These are phyloP conservation scores for Megaptera novaeangliae DNA, from an alignment of 2,113 vertebrate genomes.

Conservation along the genomic window DNA sequence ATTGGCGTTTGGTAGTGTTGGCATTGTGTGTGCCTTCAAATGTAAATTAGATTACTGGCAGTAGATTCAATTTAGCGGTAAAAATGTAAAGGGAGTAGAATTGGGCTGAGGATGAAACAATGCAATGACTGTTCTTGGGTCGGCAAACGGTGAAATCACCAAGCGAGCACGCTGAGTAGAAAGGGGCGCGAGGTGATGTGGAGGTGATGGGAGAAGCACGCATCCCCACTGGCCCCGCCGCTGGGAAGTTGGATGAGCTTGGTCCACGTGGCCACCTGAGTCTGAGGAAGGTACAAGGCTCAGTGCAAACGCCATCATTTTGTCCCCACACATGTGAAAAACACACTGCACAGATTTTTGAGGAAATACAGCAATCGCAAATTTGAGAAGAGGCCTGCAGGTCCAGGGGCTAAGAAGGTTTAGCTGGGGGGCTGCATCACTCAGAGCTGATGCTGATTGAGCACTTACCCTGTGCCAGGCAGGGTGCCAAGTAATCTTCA, in stretches of 20 bases:
- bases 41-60: slow-evolving; percentile 84
- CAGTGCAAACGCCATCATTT: neutral
- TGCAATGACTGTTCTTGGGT: slow-evolving; percentile 77
- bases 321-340: neutral
- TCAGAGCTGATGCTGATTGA: rapidly evolving
- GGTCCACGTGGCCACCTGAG: neutral
- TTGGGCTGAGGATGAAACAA: slow-evolving; percentile 79
- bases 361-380: neutral
- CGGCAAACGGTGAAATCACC: slow-evolving; percentile 73
- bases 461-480: neutral
- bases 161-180: slow-evolving; percentile 44
- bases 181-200: slow-evolving; percentile 33
- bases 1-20: slow-evolving; percentile 81
- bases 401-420: neutral
- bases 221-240: neutral
- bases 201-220: neutral
- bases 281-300: neutral
- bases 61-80: slow-evolving; percentile 83
- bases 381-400: neutral
- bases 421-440: neutral
- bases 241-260: slow-evolving; percentile 5
- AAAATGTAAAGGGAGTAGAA: slow-evolving; percentile 79
- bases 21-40: slow-evolving; percentile 81
- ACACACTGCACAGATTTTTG: neutral
- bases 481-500: rapidly evolving